Base-by-base conservation (phyloP, 2,888 invertebrate genomes). In the Itoplectis maculator region DNA sequence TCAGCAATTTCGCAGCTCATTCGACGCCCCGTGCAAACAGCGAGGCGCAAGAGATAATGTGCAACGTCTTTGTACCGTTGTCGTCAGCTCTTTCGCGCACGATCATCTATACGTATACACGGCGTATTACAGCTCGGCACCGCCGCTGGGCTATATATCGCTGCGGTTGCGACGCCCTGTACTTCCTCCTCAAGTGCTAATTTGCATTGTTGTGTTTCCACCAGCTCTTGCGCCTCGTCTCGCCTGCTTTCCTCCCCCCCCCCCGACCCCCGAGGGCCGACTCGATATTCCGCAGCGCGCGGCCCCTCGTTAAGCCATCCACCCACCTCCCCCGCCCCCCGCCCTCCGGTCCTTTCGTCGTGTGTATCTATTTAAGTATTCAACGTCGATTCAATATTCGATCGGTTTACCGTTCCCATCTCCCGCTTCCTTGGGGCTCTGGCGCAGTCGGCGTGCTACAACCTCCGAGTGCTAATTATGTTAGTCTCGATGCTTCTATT, bases 341-440 rank as follows among this genome's bases (percentile, higher is more conserved):
- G 29, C 29, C 5, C 54, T 45, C 42, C 63, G 51, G 63, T 70
- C 59, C 82, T 75, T 72, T 70, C 59, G 69, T 40, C 54, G 54
- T 80, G 70, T 81, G 76, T 76, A 72, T 76, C 75, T 75, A 37
- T 79, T 79, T 70, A 81, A 47, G 66, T 51, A 82, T 79, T 75
- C 79, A 51, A 70, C 75, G 65, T 40, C 70, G 61, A 79, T 79
- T 75, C 70, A 75, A 79, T 82, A 79, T 79, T 82, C 75, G 66
- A 75, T 61, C 59, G 63, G 40, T 42, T 77, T 66, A 51, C 45
- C 29, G 59, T 45, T 72, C 47, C 18, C 65, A 63, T 69, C 47
- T 65, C n/a, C 29, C 40, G 35, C 8, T 15, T n/a, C 56, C 70
- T 45, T 29, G 45, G 45, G 45, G 23, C 40, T 45, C 59, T 74